Evolutionary conservation across 2,888 invertebrate species (phyloP).

Genomic region (Erynnis tages): DNA sequence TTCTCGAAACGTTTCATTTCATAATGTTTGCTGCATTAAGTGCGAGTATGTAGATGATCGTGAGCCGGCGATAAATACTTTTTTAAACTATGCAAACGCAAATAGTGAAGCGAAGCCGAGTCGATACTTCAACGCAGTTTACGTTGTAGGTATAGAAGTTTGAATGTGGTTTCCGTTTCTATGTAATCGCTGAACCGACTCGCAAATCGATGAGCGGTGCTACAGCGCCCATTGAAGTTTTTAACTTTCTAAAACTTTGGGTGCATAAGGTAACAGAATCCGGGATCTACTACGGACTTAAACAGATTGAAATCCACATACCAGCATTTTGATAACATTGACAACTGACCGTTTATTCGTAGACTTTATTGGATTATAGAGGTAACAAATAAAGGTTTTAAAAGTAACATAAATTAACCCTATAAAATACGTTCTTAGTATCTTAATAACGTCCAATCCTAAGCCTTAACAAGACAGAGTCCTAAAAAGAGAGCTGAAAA

Average conservation of each 20-base stretch:
- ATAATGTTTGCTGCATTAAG: conserved; percentile 25
- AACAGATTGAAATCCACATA: too few species aligned
- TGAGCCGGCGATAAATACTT: conserved; percentile 26
- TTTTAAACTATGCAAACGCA: conserved; percentile 21
- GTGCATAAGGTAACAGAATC: too few species aligned
- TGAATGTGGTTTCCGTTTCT: conserved; percentile 7
- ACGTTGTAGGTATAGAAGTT: conserved; percentile 8
- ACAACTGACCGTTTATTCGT: too few species aligned
- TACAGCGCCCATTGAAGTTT: conserved; percentile 6
- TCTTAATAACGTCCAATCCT: too few species aligned
- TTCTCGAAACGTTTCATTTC: conserved; percentile 17
- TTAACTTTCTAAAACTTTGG: background rate
- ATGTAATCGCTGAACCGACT: conserved; percentile 3
- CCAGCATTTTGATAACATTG: too few species aligned
- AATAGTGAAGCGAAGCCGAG: conserved; percentile 12
- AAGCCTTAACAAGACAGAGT: too few species aligned
- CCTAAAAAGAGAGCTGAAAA: too few species aligned
- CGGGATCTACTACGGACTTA: too few species aligned
- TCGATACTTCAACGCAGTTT: conserved; percentile 6
- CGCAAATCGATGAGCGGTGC: conserved; percentile 3
- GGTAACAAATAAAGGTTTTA: too few species aligned
- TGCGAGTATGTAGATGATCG: conserved; percentile 21
- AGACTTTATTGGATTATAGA: too few species aligned
- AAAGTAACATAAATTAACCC: too few species aligned
- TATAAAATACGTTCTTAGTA: too few species aligned